Conservation (phyloP, 1,140 invertebrate species). For the Catajapyx aquilonaris region DNA sequence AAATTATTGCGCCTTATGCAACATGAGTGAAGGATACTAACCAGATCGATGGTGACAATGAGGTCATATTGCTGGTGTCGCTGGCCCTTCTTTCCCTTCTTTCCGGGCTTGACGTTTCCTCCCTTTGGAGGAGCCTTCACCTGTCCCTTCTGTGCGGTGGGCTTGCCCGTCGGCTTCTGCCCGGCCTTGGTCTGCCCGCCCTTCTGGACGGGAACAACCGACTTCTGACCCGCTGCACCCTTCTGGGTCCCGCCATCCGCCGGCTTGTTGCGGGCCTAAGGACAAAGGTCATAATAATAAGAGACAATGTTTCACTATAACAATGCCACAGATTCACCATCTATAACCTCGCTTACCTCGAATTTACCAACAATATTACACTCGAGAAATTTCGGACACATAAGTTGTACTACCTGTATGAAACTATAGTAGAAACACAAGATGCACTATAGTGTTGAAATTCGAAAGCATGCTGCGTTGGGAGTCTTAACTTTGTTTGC, state of each 20-base stretch:
- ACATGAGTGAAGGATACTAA: conserved; percentile 25
- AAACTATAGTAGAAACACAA: too few relatives aligned
- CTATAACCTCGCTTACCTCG: too few relatives aligned
- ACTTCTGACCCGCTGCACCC: conserved; percentile 27
- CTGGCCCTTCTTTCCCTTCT: conserved; percentile 53
- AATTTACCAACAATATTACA: too few relatives aligned
- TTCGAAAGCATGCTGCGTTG: too few relatives aligned
- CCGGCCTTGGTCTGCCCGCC: conserved; percentile 21
- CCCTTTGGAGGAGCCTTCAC: conserved; percentile 14
- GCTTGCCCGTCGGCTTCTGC: conserved; percentile 28
- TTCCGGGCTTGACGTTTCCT: conserved; percentile 22
- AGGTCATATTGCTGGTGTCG: conserved; percentile 60
- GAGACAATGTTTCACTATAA: too few relatives aligned
- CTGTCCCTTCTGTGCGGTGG: conserved; percentile 33
- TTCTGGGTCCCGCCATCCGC: conserved; percentile 49
- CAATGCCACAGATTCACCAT: too few relatives aligned
- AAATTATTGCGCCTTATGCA: conserved; percentile 1
- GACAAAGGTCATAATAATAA: too few relatives aligned
- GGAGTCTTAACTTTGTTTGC: too few relatives aligned
- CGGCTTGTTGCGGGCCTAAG: conserved; percentile 57
- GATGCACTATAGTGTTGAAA: too few relatives aligned
- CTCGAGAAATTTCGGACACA: too few relatives aligned
- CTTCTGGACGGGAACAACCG: conserved; percentile 31
- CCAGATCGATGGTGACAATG: conserved; percentile 58
- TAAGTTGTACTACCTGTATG: too few relatives aligned